phyloP scores from a whole-genome alignment of 2,113 vertebrate species.

The Oceanodroma tethys region DNA sequence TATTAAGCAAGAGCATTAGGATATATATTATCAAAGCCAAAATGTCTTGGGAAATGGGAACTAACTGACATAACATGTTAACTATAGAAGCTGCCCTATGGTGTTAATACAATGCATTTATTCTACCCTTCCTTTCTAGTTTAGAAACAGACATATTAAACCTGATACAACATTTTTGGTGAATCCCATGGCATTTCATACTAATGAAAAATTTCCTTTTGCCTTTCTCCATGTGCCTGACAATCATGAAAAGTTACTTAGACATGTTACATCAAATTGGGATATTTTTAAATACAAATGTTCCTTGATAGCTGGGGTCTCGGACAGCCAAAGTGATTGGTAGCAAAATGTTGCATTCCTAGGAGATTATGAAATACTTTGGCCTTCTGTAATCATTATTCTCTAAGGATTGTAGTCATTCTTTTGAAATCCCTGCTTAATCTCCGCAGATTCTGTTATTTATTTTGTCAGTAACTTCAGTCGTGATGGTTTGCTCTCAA shows the following conservation, averaged over 20 bases:
- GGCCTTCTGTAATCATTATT: background rate
- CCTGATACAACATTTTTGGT: background rate
- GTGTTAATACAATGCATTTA: background rate
- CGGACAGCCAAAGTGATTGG: background rate
- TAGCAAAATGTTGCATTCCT: background rate
- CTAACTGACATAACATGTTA: background rate
- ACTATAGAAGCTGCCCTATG: background rate
- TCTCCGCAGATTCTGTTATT: background rate
- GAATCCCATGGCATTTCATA: background rate
- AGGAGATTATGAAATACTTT: background rate
- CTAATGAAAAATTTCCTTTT: background rate
- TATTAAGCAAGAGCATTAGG: background rate
- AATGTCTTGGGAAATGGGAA: background rate
- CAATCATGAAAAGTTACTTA: background rate
- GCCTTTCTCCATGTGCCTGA: background rate
- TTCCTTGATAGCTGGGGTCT: background rate
- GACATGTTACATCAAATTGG: background rate
- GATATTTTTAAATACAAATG: constrained; percentile 5
- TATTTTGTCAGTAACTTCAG: constrained; percentile 13
- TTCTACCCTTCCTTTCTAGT: background rate
- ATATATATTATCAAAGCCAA: background rate
- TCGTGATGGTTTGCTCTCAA: background rate
- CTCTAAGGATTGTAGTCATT: background rate
- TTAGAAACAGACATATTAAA: background rate
- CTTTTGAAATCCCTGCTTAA: constrained; percentile 2